phyloP scores from a whole-genome alignment of 2,113 vertebrate genomes.

The Triplophysa rosa region DNA sequence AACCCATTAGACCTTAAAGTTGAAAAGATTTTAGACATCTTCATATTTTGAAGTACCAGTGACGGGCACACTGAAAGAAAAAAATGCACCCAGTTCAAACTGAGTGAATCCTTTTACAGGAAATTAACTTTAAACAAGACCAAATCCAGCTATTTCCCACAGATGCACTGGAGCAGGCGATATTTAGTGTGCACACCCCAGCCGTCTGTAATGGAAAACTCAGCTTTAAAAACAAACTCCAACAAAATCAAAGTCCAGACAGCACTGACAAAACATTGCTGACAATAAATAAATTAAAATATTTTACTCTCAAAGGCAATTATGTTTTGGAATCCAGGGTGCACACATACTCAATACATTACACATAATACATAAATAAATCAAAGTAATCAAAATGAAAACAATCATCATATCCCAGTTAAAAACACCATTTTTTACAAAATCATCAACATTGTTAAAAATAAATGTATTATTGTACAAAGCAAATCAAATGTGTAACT shows the following conservation, averaged over 20 bases:
- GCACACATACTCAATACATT: too few relatives aligned
- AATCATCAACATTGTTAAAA: not conserved
- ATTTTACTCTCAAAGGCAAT: not conserved
- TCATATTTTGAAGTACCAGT: not conserved
- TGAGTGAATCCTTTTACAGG: conserved; percentile 18
- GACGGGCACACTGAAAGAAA: not conserved
- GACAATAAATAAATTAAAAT: not conserved
- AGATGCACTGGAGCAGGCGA: conserved; percentile 11
- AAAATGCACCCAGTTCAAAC: not conserved
- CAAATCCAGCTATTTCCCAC: conserved; percentile 24
- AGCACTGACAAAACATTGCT: not conserved
- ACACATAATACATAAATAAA: too few relatives aligned
- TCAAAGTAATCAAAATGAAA: too few relatives aligned
- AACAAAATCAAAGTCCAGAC: not conserved
- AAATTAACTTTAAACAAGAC: conserved; percentile 38
- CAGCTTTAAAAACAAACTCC: conserved; percentile 5
- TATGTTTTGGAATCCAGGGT: too few relatives aligned
- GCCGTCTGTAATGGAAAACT: conserved; percentile 24
- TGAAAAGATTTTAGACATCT: not conserved
- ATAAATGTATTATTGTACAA: too few relatives aligned
- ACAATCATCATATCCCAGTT: not conserved
- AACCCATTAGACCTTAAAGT: not conserved
- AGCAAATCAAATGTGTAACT: too few relatives aligned
- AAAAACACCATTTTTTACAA: not conserved
- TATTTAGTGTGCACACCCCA: not conserved